Percentiles rank a stretch among this genome's conserved stretches.
These are phyloP conservation scores for Phortica okadai DNA, from an alignment of 2,888 invertebrate species.

Conservation along the genomic window DNA sequence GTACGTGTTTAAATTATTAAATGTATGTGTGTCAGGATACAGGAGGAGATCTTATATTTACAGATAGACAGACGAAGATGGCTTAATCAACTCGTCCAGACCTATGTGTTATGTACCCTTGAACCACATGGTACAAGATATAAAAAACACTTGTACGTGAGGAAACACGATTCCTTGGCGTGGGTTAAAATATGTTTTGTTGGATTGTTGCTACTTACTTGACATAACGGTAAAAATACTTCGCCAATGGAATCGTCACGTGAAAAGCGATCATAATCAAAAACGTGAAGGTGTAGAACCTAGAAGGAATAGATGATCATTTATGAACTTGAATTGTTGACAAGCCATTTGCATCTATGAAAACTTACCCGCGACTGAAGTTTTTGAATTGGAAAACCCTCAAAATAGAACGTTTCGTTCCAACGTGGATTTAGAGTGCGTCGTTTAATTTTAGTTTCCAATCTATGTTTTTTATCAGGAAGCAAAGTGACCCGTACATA, in stretches of 20 bases:
- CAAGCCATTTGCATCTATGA: neutral
- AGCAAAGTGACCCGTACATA: constrained; percentile 92
- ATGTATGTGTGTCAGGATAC: no score
- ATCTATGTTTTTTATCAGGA: constrained; percentile 93
- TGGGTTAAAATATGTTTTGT: no score
- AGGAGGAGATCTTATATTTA: no score
- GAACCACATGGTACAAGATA: no score
- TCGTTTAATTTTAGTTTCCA: constrained; percentile 94
- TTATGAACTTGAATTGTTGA: neutral
- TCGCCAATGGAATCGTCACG: constrained; percentile 96
- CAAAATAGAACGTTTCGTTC: constrained; percentile 97
- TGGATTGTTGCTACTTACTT: constrained; percentile 79
- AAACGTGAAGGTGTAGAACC: constrained; percentile 93
- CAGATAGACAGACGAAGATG: no score
- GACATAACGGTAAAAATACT: constrained; percentile 92
- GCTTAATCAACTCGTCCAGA: no score
- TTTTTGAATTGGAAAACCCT: constrained; percentile 95
- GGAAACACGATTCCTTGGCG: no score
- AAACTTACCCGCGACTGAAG: constrained; percentile 86
- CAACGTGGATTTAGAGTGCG: constrained; percentile 93
- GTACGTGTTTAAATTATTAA: no score
- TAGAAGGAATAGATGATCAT: constrained; percentile 54
- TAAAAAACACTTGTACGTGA: no score
- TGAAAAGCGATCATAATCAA: constrained; percentile 95
- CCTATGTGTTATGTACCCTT: no score